These are phyloP conservation scores for Xiphophorus birchmanni DNA, from an alignment of 2,797 vertebrate genomes.

Conservation along the genomic window DNA sequence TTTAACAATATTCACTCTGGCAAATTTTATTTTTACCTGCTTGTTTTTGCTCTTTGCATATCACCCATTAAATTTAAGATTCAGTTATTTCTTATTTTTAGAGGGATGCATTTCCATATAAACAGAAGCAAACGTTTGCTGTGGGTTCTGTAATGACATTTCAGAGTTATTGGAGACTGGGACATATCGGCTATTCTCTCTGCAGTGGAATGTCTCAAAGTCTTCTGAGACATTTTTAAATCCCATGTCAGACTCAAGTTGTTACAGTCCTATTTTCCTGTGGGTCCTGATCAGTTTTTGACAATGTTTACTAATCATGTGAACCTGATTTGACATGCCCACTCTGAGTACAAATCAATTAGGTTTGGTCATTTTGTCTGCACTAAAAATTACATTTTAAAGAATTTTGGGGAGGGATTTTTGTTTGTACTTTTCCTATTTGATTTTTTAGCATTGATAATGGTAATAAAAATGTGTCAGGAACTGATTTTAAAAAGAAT, in stretches of 20 bases:
- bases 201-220: not conserved
- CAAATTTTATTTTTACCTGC: not conserved
- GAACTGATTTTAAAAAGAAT: slow-evolving; percentile 30
- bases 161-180: not conserved
- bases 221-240: not conserved
- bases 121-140: not conserved
- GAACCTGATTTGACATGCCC: not conserved
- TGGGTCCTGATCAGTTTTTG: not conserved
- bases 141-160: not conserved
- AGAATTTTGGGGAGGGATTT: not conserved
- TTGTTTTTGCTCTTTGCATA: not conserved
- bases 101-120: not conserved
- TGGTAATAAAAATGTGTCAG: not conserved
- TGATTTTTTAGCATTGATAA: not conserved
- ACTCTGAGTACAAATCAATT: not conserved
- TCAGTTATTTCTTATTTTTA: not conserved
- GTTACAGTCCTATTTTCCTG: not conserved
- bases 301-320: not conserved
- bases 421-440: not conserved
- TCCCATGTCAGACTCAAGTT: not conserved
- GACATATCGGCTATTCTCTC: not conserved
- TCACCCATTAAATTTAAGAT: not conserved
- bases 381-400: not conserved
- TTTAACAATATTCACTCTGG: not conserved
- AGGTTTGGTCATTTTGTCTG: not conserved